Conservation (phyloP, 2,888 invertebrate species). For the Sceliomorpha sp. region DNA sequence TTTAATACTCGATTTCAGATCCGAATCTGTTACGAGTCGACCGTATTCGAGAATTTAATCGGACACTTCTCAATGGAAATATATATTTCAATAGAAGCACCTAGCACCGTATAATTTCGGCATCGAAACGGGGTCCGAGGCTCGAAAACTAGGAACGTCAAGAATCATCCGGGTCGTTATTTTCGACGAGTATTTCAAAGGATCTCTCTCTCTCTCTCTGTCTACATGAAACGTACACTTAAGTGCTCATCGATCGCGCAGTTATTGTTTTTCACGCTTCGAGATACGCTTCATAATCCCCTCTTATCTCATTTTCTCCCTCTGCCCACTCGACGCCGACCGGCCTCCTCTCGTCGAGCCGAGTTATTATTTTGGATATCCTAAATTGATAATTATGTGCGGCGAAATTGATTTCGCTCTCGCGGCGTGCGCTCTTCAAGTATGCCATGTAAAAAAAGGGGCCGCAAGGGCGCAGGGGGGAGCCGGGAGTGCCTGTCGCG, state of each 20-base stretch:
- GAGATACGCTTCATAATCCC: slow-evolving; percentile 1
- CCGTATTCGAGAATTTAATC: too few relatives aligned
- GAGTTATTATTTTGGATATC: slow-evolving; percentile 51
- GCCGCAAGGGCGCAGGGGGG: too few relatives aligned
- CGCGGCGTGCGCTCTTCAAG: slow-evolving; percentile 18
- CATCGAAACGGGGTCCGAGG: too few relatives aligned
- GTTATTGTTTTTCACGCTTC: slow-evolving; percentile 35
- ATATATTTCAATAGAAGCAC: too few relatives aligned
- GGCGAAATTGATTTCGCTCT: slow-evolving; percentile 62
- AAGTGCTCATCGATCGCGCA: slow-evolving; percentile 38
- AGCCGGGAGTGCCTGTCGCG: slow-evolving; percentile 1
- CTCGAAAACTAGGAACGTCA: slow-evolving; percentile 28
- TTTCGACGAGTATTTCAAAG: slow-evolving; percentile 38
- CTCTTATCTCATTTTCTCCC: slow-evolving; percentile 1
- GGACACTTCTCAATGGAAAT: too few relatives aligned
- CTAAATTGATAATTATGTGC: slow-evolving; percentile 71
- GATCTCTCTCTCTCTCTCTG: slow-evolving; percentile 21
- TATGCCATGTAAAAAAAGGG: neutral
- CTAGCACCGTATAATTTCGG: too few relatives aligned
- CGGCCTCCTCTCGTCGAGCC: slow-evolving; percentile 19
- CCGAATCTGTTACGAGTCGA: too few relatives aligned
- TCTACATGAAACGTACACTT: slow-evolving; percentile 41
- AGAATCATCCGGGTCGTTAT: slow-evolving; percentile 33
- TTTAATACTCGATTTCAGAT: too few relatives aligned
- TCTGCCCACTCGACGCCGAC: neutral